Base-by-base conservation (phyloP, 2,888 invertebrate species). In the Campopleginae sp. region DNA sequence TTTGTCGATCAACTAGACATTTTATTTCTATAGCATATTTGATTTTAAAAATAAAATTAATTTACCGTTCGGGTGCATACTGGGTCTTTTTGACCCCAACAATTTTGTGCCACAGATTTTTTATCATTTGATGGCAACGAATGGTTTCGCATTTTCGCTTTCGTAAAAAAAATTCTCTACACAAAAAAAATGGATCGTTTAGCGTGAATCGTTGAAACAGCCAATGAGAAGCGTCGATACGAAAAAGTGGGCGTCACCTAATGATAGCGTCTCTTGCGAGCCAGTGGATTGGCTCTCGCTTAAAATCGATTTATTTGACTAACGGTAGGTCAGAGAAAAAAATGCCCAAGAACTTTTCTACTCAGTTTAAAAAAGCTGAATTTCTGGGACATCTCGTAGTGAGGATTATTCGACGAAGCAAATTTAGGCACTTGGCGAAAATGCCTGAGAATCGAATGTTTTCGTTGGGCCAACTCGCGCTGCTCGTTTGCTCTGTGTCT, bases 401-500 rank as follows among this genome's bases (percentile, higher is more conserved):
- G 4, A 54, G 54, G 23, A 54, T 54, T 54, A 23, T 23, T 12
- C 23, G 23, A 23, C 54, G 19, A 54, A 23, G 54, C 23, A 54
- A 54, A 54, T 54, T 54, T 23, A 23, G 54, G 54, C 54, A 54
- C 23, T 54, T 23, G 23, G 51, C 10, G 19, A 19, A 19, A 51
- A 51, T 51, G 51, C 51, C 8, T 2, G 8, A 51, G 51, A 51
- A 51, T 51, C 19, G 51, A 51, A 51, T 51, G 51, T 51, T 51
- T 51, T 51, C 19, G 5, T 51, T 51, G 19, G 19, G 19, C 19
- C 51, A 51, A 51, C 51, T 51, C 51, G 51, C 51, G 19, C 51
- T 51, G 51, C 51, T 54, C 54, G 54, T 54, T 54, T 54, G 54
- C 54, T 51, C 54, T 54, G 23, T 54, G 54, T 54, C 54, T 54